These are phyloP conservation scores for Antennarius maculatus DNA, from an alignment of 2,797 vertebrate species.

Conservation along the genomic window DNA sequence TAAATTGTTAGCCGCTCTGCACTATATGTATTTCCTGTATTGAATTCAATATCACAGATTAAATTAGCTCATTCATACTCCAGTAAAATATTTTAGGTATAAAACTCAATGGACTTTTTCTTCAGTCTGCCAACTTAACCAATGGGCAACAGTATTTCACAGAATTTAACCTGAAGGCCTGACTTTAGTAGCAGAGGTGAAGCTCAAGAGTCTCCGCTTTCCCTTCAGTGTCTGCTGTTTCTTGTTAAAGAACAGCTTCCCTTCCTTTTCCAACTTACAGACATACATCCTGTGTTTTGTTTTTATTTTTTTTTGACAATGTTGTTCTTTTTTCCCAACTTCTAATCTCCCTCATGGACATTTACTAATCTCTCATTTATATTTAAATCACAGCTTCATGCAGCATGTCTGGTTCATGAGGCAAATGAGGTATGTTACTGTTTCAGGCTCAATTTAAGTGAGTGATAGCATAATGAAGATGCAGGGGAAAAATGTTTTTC, in stretches of 20 bases:
- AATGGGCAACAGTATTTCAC: conserved; percentile 16
- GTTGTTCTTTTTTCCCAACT: conserved; percentile 25
- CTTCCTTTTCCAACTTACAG: conserved; percentile 12
- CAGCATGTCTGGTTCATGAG: conserved; percentile 38
- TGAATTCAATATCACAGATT: too few species aligned
- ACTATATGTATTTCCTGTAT: too few species aligned
- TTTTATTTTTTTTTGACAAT: background rate
- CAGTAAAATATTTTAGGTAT: conserved; percentile 10
- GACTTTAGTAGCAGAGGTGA: conserved; percentile 30
- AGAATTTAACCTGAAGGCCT: conserved; percentile 53
- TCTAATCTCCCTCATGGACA: conserved; percentile 58
- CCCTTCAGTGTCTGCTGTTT: conserved; percentile 22
- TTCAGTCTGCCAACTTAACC: too few species aligned
- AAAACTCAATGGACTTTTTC: conserved; percentile 7
- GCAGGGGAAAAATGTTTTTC: conserved; percentile 10
- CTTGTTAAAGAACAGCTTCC: conserved; percentile 28
- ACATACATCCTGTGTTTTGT: conserved; percentile 5
- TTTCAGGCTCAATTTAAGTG: conserved; percentile 49
- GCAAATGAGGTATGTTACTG: conserved; percentile 47
- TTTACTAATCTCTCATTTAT: conserved; percentile 63
- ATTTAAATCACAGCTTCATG: conserved; percentile 61
- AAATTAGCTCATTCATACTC: background rate
- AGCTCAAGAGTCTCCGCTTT: conserved; percentile 26
- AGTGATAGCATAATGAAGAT: conserved; percentile 30
- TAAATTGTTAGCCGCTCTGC: too few species aligned